Evolutionary conservation across 2,797 vertebrate genomes (phyloP).

Genomic region (Acrocephalus scirpaceus): DNA sequence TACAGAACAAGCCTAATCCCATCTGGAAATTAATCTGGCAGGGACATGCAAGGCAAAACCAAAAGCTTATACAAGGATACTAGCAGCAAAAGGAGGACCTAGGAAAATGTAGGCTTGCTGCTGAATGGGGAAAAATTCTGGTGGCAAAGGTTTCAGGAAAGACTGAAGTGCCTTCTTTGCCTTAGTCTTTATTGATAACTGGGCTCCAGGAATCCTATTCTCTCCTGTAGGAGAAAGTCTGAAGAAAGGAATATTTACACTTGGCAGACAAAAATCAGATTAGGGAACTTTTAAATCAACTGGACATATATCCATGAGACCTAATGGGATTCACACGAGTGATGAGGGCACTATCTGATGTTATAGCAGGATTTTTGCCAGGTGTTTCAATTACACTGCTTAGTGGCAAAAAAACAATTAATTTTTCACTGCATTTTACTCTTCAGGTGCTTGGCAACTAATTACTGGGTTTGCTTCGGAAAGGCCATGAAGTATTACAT

Average conservation of each 20-base stretch:
- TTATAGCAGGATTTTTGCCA: background rate
- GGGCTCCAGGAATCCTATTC: background rate
- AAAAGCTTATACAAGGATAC: background rate
- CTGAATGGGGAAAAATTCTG: background rate
- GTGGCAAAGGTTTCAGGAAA: background rate
- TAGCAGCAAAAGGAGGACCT: background rate
- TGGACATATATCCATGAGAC: background rate
- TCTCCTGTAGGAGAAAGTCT: background rate
- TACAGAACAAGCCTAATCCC: background rate
- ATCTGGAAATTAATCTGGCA: background rate
- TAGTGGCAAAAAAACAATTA: background rate
- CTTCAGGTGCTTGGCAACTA: background rate
- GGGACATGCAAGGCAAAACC: rapidly evolving
- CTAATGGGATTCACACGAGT: background rate
- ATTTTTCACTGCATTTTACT: background rate
- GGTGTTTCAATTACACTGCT: background rate
- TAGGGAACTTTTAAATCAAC: background rate
- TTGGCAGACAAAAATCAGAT: rapidly evolving
- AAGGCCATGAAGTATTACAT: background rate
- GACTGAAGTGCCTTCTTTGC: background rate
- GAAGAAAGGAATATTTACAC: background rate
- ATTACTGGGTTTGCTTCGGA: background rate
- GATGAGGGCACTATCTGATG: background rate
- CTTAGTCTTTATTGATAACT: background rate
- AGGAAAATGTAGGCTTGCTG: background rate